These are phyloP conservation scores for Macheiramphus alcinus DNA, from an alignment of 2,113 vertebrate genomes.

Conservation along the genomic window DNA sequence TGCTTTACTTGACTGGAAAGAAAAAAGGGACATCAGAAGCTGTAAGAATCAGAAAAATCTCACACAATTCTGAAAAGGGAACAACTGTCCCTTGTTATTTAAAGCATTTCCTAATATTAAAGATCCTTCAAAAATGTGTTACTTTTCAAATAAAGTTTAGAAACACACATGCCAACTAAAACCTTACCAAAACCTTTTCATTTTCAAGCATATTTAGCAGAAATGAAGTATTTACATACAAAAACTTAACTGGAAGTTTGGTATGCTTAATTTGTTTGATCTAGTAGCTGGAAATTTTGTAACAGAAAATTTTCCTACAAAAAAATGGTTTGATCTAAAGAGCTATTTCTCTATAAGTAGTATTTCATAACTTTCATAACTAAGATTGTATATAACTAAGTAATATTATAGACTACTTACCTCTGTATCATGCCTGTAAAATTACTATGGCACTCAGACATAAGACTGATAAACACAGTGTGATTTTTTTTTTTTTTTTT, in stretches of 20 bases:
- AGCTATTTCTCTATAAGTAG: not conserved
- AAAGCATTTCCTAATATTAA: not conserved
- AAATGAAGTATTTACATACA: not conserved
- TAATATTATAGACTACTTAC: not conserved
- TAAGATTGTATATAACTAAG: not conserved
- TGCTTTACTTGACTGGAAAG: not conserved
- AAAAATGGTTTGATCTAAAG: not conserved
- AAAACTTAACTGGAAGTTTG: not conserved
- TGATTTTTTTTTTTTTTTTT: not conserved
- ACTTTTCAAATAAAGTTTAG: not conserved
- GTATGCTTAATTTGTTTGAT: not conserved
- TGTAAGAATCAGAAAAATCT: not conserved
- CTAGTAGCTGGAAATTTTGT: not conserved
- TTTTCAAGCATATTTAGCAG: not conserved
- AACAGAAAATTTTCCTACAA: not conserved
- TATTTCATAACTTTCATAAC: not conserved
- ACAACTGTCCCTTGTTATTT: not conserved
- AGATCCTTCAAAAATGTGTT: not conserved
- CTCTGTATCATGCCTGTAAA: not conserved
- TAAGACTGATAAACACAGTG: not conserved
- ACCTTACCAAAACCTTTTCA: not conserved
- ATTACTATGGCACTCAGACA: not conserved
- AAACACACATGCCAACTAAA: not conserved
- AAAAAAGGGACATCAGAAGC: not conserved
- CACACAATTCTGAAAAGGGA: not conserved